phyloP scores from a whole-genome alignment of 2,797 vertebrate genomes.

The Petrocephalus sullivani region DNA sequence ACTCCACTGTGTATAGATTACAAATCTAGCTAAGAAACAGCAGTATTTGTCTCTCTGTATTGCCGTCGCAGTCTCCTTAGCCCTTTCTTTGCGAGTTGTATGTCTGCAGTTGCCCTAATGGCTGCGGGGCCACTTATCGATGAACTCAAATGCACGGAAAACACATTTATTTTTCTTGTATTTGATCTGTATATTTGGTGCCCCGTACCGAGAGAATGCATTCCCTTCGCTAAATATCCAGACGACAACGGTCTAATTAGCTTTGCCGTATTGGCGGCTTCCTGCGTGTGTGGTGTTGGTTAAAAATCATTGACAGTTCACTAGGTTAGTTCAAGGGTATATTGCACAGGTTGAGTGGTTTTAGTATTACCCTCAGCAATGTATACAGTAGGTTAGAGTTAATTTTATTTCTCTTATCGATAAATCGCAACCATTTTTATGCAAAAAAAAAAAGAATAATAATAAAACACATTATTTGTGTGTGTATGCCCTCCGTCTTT shows the following conservation, averaged over 20 bases:
- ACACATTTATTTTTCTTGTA: neutral
- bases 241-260: neutral
- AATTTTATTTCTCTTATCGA: neutral
- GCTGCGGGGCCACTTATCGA: neutral
- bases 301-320: neutral
- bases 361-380: neutral
- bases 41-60: neutral
- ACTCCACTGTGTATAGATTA: neutral
- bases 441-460: neutral
- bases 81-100: neutral
- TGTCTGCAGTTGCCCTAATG: neutral
- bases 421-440: neutral
- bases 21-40: neutral
- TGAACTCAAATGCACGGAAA: neutral
- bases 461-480: neutral
- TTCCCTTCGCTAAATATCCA: neutral
- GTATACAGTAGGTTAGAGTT: neutral
- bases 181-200: neutral
- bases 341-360: neutral
- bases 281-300: neutral
- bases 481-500: neutral
- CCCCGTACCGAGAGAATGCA: neutral
- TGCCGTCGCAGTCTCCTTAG: neutral
- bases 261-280: neutral
- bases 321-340: neutral